Conservation (phyloP, 2,888 invertebrate species). For the Sarcophaga variegata region DNA sequence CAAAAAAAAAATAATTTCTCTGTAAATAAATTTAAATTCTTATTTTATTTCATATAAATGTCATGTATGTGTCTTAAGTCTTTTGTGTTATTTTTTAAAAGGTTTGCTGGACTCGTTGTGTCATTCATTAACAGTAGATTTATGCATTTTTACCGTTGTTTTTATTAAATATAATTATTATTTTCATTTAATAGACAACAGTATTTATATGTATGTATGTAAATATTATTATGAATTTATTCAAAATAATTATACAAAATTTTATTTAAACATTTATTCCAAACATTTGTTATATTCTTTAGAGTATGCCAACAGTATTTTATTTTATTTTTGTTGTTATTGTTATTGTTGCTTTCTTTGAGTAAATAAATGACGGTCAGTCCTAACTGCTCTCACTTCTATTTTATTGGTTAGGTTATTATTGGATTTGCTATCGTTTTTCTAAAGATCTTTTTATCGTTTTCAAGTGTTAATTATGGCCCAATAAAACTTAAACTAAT, state of each 20-base stretch:
- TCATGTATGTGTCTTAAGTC: too few species aligned
- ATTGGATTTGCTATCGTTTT: background rate
- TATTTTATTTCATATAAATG: too few species aligned
- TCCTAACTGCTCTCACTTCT: conserved; percentile 18
- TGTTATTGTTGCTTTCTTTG: too few species aligned
- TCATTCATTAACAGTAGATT: conserved; percentile 13
- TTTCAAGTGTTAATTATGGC: conserved; percentile 57
- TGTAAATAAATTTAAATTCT: too few species aligned
- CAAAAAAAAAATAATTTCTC: too few species aligned
- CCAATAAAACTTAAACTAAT: conserved; percentile 63
- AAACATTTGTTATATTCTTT: background rate
- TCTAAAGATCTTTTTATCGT: conserved; percentile 4
- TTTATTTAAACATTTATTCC: background rate
- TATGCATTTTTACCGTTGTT: conserved; percentile 43
- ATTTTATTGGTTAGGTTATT: background rate
- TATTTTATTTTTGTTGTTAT: too few species aligned
- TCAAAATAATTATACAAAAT: conserved; percentile 40
- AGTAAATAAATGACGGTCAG: background rate
- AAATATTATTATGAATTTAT: conserved; percentile 59
- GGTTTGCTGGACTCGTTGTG: conserved; percentile 13
- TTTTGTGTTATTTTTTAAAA: background rate
- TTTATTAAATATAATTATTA: background rate
- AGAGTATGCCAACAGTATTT: too few species aligned
- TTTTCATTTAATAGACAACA: conserved; percentile 1
- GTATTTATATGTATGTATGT: conserved; percentile 39